phyloP scores from a whole-genome alignment of 2,113 vertebrate genomes.

The Brevimyrus niger region DNA sequence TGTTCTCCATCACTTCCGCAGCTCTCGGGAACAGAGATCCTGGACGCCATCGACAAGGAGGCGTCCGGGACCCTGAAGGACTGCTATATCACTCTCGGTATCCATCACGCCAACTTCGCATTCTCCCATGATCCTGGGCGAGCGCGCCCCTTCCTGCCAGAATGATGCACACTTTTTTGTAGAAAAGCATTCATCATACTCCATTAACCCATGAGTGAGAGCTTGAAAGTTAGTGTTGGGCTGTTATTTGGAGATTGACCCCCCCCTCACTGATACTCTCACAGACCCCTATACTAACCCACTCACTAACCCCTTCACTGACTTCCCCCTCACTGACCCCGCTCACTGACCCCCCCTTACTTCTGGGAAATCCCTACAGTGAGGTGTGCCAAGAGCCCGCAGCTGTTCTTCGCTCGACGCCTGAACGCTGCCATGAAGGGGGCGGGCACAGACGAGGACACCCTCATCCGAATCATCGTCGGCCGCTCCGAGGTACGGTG shows the following conservation, averaged over 20 bases:
- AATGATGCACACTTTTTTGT: not conserved
- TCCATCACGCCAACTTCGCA: slow-evolving; percentile 9
- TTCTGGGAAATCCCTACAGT: slow-evolving; percentile 52
- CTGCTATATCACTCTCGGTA: slow-evolving; percentile 60
- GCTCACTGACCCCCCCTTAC: not conserved
- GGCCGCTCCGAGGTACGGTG: slow-evolving; percentile 74
- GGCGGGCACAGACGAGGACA: slow-evolving; percentile 75
- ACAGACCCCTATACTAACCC: not conserved
- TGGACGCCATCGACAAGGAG: slow-evolving; percentile 59
- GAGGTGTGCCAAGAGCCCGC: slow-evolving; percentile 74
- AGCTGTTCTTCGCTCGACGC: slow-evolving; percentile 81
- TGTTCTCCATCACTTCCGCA: slow-evolving; percentile 23
- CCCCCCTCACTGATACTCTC: not conserved
- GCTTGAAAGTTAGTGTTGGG: not conserved
- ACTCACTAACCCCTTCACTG: not conserved
- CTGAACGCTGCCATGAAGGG: slow-evolving; percentile 81
- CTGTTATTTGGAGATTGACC: not conserved
- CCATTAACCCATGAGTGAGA: not conserved
- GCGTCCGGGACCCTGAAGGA: slow-evolving; percentile 62
- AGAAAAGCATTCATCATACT: not conserved
- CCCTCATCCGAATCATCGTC: slow-evolving; percentile 78
- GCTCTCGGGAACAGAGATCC: slow-evolving; percentile 65
- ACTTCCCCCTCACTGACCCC: not conserved
- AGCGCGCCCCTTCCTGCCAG: not conserved
- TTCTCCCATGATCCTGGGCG: not conserved